A percentile compares a stretch with the other conserved stretches of the same genome.
Evolutionary conservation across 1,140 invertebrate species (phyloP).

Genomic region (Lysiphlebus fabarum): DNA sequence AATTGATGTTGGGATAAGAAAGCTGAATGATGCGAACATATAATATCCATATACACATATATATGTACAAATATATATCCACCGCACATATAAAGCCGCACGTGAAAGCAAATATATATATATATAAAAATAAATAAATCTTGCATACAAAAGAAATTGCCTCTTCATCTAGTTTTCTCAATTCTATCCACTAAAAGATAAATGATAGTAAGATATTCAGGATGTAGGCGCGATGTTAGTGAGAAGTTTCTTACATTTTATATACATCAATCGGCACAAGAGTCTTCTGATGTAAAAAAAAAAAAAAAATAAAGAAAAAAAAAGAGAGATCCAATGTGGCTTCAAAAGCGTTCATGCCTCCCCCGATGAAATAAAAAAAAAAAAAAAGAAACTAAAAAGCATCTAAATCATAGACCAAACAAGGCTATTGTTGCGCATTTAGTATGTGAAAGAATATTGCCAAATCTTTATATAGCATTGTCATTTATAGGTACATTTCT

Average conservation of each 20-base stretch:
- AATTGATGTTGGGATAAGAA: too few relatives aligned
- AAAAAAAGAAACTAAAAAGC: slow-evolving; percentile 32
- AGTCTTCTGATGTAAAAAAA: too few relatives aligned
- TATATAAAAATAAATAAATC: too few relatives aligned
- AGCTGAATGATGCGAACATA: too few relatives aligned
- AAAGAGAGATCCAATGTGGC: slow-evolving; percentile 6
- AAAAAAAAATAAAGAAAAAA: slow-evolving; percentile 22
- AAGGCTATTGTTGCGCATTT: slow-evolving; percentile 51
- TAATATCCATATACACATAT: too few relatives aligned
- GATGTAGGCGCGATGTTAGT: background rate
- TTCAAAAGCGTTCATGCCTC: background rate
- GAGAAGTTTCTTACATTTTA: slow-evolving; percentile 4
- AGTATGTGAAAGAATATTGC: slow-evolving; percentile 50
- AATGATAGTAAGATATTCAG: slow-evolving; percentile 33
- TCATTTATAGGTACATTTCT: slow-evolving; percentile 9
- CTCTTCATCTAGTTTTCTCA: slow-evolving; percentile 20
- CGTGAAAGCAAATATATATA: too few relatives aligned
- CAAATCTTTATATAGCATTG: slow-evolving; percentile 41
- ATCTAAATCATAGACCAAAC: slow-evolving; percentile 50
- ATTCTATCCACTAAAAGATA: slow-evolving; percentile 34
- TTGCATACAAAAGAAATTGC: slow-evolving; percentile 31
- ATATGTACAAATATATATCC: too few relatives aligned
- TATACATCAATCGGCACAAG: too few relatives aligned
- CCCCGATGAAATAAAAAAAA: slow-evolving; percentile 10
- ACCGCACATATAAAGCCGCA: too few relatives aligned